A percentile compares a stretch with the other conserved stretches of the same genome.
phyloP scores from a whole-genome alignment of 2,888 invertebrate genomes.

The Bembecia ichneumoniformis region DNA sequence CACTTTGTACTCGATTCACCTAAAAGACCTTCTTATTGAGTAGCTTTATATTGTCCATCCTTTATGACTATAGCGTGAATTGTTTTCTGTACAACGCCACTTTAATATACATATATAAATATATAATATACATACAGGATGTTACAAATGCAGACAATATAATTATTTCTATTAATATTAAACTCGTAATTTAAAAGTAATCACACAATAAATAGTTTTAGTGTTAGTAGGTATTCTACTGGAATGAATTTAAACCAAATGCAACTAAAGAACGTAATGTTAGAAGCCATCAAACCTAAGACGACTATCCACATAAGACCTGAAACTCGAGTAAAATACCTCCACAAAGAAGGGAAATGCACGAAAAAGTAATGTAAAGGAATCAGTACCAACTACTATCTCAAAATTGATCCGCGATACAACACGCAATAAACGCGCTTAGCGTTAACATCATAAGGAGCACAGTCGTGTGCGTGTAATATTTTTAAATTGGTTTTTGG shows the following conservation, averaged over 20 bases:
- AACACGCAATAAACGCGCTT: constrained; percentile 25
- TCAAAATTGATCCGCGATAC: constrained; percentile 57
- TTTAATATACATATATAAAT: no score
- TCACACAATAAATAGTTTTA: no score
- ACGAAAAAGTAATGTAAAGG: constrained; percentile 71
- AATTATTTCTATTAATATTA: no score
- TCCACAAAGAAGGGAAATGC: constrained; percentile 69
- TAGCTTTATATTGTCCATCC: no score
- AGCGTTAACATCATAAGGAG: constrained; percentile 11
- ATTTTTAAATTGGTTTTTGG: constrained; percentile 50
- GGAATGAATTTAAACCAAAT: not conserved
- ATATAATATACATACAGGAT: no score
- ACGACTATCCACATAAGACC: constrained; percentile 59
- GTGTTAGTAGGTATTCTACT: no score
- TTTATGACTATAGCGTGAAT: no score
- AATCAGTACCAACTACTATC: constrained; percentile 68
- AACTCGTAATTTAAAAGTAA: no score
- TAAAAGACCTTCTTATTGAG: no score
- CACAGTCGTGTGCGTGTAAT: constrained; percentile 22
- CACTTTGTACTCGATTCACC: no score
- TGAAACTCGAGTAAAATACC: constrained; percentile 67
- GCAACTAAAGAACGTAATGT: not conserved
- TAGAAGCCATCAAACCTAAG: not conserved
- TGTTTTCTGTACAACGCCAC: no score
- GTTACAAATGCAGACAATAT: no score